Evolutionary conservation across 92 coral and sea anemone genomes (phyloP), one percentile per base, ranked within the genome.

Genomic region (Pocillopora meandrina): DNA sequence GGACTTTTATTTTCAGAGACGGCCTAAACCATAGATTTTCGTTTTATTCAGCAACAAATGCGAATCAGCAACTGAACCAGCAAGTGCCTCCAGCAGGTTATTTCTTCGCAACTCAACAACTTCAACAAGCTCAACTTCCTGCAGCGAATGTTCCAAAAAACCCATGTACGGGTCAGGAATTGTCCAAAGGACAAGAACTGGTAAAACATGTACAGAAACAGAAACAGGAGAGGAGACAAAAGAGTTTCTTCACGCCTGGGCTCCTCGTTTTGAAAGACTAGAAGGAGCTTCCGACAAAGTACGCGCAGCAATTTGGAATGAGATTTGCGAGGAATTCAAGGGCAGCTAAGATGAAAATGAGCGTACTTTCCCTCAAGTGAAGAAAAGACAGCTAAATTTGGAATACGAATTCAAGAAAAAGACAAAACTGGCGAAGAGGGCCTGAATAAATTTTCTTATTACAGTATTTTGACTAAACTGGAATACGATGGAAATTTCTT

Each of bases 261-360:
- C 81, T 55, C 74, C 86, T 65, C 57, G 81, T 23, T 82, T 82
- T 33, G 64, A 72, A 12, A 73, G 69, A 60, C 86, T 90, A 73
- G 61, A 36, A 36, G 76, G 77, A 23, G 91, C 91, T 52, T 91
- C 91, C 75, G 72, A 73, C 73, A 69, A 64, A 83, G 92, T 85
- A 21, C 73, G 79, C 62, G 75, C 76, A 57, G 69, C 72, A 64
- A 82, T 85, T 31, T 89, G 92, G 91, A 90, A 87, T 57, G 86
- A 87, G 36, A 87, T 90, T 31, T 90, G 71, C 76, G 36, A 42
- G 42, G 74, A 64, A 70, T 87, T 69, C 79, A 87, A 83, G 78
- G 57, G 68, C 36, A 42, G 65, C 59, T 87, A 77, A 71, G 21
- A 61, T n/a, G 76, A 86, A 23, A 74, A 58, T 61, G 73, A 80